Evolutionary conservation across 2,888 invertebrate species (phyloP), one percentile per base, ranked within the genome.

Genomic region (Campopleginae sp.): DNA sequence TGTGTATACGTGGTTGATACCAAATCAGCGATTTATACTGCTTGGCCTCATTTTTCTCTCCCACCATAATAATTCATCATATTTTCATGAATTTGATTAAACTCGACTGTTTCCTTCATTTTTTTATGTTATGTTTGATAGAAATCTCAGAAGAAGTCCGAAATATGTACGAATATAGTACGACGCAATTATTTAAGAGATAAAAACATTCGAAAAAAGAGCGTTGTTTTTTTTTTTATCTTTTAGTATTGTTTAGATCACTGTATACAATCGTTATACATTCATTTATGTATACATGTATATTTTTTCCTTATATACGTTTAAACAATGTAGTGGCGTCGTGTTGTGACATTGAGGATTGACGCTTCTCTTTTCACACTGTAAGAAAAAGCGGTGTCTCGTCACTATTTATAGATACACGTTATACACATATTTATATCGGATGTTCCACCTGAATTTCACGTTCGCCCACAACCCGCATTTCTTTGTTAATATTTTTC

Each of bases 251-350:
- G 61, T 86, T 70, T 80, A 85, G 76, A 87, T 86, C 86, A 87
- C 80, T 86, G 83, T 87, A 86, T 85, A 86, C 85, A 86, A 85
- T 87, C 68, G 85, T 87, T 78, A 83, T 87, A 83, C 85, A 87
- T 88, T 82, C 38, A 86, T 85, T 58, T 84, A 76, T 86, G 83
- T 85, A 84, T 86, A 86, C 79, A 86, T 76, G 77, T 81, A 80
- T 84, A n/a, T 70, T 83, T 80, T 82, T 77, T 61, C 74, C 79
- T 85, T 79, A 79, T 33, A 81, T 80, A 81, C 65, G 79, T 83
- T 85, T 79, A 81, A 83, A 85, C 70, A 74, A 80, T 80, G 65
- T 46, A 71, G 46, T 66, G 65, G 70, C 78, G 76, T 76, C 42
- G 65, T 58, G 31, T 66, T 74, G 80, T 81, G 77, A 86, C 76